Conservation (phyloP, 2,797 vertebrate genomes). For the Mormyrus hasselquistii region DNA sequence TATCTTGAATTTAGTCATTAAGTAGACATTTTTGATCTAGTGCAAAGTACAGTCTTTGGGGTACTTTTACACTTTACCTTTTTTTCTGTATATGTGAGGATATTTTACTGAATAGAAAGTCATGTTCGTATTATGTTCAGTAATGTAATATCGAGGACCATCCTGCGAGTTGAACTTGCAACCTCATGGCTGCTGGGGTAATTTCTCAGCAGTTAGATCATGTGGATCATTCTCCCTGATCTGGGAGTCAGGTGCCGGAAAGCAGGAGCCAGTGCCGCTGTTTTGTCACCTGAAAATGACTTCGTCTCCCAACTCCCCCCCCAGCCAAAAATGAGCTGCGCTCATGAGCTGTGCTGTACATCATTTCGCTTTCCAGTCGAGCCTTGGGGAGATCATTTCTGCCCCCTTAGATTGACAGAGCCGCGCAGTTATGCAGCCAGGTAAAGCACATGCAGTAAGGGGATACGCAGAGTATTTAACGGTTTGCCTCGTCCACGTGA, state of each 20-base stretch:
- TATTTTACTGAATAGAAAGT: not conserved
- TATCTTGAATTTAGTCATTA: not conserved
- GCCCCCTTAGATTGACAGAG: not conserved
- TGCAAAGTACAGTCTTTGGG: not conserved
- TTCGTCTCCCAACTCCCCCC: not conserved
- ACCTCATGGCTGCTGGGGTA: not conserved
- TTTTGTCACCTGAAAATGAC: not conserved
- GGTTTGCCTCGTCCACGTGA: not conserved
- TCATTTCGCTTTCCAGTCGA: not conserved
- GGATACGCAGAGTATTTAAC: not conserved
- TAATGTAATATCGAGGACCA: not conserved
- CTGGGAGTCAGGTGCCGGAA: not conserved
- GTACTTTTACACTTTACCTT: not conserved
- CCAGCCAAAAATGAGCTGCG: not conserved
- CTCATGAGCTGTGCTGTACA: not conserved
- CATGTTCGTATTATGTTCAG: not conserved
- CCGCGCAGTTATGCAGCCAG: not conserved
- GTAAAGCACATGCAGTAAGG: not conserved
- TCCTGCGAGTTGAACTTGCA: not conserved
- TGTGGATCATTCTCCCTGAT: conserved; percentile 3
- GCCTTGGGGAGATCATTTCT: not conserved
- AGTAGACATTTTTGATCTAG: not conserved
- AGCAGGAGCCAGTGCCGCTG: not conserved
- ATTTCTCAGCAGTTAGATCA: not conserved
- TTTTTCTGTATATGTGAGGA: not conserved